phyloP scores from a whole-genome alignment of 2,797 vertebrate species.

The Microtus obscurus region DNA sequence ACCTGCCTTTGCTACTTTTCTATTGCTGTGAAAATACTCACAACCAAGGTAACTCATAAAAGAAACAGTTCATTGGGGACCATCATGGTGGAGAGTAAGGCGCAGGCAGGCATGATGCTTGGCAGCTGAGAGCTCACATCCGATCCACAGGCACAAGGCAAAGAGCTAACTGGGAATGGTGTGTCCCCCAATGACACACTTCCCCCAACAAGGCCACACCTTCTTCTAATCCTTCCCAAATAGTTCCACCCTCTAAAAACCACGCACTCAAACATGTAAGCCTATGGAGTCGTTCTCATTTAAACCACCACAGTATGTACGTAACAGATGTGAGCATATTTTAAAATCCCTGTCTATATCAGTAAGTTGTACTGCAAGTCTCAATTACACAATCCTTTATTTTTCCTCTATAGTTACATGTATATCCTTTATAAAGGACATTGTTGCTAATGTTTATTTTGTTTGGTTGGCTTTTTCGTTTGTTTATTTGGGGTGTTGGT shows the following conservation, averaged over 20 bases:
- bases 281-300: background rate
- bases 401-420: background rate
- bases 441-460: background rate
- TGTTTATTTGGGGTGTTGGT: background rate
- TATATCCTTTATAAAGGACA: background rate
- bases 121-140: background rate
- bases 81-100: background rate
- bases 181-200: background rate
- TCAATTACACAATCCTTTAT: conserved; percentile 16
- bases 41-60: background rate
- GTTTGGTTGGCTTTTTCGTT: background rate
- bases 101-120: background rate
- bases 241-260: background rate
- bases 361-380: background rate
- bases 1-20: background rate
- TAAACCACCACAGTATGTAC: background rate
- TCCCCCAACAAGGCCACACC: background rate
- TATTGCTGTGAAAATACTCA: background rate
- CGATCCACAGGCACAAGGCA: background rate
- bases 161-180: background rate
- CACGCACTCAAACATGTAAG: background rate
- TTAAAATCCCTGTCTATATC: background rate
- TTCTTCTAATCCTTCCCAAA: background rate
- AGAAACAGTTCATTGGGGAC: background rate
- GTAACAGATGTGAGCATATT: background rate